Conservation (phyloP, 2,888 invertebrate species). For the Eucera pruinosa region DNA sequence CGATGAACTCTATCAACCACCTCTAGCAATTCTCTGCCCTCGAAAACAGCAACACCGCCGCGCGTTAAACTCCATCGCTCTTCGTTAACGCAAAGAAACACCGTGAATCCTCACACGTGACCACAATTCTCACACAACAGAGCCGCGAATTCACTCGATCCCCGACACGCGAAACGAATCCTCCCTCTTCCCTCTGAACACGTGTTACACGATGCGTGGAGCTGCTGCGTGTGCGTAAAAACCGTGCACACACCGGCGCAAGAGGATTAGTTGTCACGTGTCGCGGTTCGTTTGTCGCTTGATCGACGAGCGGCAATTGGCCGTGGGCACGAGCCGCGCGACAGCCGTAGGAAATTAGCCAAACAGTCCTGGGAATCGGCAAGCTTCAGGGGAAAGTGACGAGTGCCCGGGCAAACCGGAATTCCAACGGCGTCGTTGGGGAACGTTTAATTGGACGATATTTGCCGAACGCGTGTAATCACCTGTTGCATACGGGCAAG, state of each 20-base stretch:
- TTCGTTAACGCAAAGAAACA: neutral
- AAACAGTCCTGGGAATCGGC: slow-evolving; percentile 20
- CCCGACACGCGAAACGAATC: neutral
- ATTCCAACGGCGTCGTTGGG: slow-evolving; percentile 13
- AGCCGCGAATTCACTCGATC: neutral
- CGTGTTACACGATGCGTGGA: neutral
- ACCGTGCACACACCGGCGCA: neutral
- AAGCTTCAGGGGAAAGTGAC: slow-evolving; percentile 17
- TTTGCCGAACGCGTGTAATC: slow-evolving; percentile 70
- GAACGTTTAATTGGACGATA: slow-evolving; percentile 67
- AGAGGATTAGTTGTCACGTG: slow-evolving; percentile 5
- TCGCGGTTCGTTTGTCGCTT: neutral
- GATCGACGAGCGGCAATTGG: slow-evolving; percentile 21
- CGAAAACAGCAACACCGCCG: too few species aligned
- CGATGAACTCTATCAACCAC: neutral
- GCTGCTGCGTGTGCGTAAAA: too few species aligned
- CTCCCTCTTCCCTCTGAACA: neutral
- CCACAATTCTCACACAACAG: neutral
- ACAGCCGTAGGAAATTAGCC: slow-evolving; percentile 37
- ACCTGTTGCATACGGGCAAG: slow-evolving; percentile 64
- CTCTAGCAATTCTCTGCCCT: neutral
- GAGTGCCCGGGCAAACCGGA: neutral
- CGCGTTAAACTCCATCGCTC: neutral
- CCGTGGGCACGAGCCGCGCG: neutral
- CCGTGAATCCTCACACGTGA: too few species aligned